Conservation (phyloP, 2,888 invertebrate genomes). For the Tetrapedia diversipes region DNA sequence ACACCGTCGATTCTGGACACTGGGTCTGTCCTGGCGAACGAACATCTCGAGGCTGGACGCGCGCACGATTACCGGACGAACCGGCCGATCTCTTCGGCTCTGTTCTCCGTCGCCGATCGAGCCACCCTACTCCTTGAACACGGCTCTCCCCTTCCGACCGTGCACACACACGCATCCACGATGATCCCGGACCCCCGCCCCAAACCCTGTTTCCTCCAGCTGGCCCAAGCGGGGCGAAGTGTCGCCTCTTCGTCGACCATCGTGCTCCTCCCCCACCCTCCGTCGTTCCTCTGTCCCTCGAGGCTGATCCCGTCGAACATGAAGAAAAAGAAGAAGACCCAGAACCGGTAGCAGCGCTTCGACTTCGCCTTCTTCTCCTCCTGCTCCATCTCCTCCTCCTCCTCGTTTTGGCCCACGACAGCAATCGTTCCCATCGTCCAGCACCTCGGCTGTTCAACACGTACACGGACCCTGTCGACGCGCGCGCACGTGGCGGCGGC, state of each 20-base stretch:
- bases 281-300: too few relatives aligned
- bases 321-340: background rate
- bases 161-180: too few relatives aligned
- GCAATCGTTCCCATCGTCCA: constrained; percentile 56
- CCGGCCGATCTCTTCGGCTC: background rate
- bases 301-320: too few relatives aligned
- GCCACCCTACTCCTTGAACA: background rate
- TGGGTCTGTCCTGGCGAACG: constrained; percentile 51
- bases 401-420: constrained; percentile 3
- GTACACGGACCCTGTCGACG: constrained; percentile 80
- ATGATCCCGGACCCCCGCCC: background rate
- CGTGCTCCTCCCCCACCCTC: too few relatives aligned
- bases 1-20: constrained; percentile 60
- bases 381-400: background rate
- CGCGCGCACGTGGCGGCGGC: constrained; percentile 79
- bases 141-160: background rate
- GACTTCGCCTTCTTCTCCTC: too few relatives aligned
- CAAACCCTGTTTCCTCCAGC: background rate
- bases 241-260: background rate
- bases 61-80: constrained; percentile 22
- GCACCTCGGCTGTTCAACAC: constrained; percentile 73
- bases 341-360: background rate
- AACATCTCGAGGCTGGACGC: constrained; percentile 43
- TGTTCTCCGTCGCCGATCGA: background rate
- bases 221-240: background rate